phyloP scores from a whole-genome alignment of 92 coral and sea anemone genomes.

The Palythoa grandis region DNA sequence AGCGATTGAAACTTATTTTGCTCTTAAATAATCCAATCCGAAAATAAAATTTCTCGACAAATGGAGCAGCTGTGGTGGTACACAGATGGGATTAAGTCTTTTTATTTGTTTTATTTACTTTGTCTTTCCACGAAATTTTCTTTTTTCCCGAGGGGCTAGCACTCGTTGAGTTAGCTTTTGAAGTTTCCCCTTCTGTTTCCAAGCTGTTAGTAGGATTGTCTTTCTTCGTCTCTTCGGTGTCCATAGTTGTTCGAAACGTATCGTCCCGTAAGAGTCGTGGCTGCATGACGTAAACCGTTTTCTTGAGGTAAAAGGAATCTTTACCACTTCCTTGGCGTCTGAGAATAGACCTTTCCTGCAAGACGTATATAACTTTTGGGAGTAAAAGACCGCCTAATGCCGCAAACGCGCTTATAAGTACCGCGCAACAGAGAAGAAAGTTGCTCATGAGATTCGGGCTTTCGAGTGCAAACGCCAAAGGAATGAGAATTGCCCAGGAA shows the following conservation, averaged over 20 bases:
- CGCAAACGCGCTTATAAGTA: constrained; percentile 29
- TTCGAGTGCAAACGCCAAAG: constrained; percentile 34
- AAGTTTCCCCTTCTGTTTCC: neutral
- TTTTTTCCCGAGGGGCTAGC: neutral
- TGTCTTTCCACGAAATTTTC: constrained; percentile 1
- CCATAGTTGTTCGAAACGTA: constrained; percentile 23
- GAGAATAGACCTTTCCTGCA: neutral
- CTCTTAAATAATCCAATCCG: neutral
- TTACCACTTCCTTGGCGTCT: constrained; percentile 6
- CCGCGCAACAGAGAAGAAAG: constrained; percentile 28
- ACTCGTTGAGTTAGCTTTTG: neutral
- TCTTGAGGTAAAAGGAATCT: constrained; percentile 27
- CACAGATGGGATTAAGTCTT: neutral
- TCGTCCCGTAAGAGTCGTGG: neutral
- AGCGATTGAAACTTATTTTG: too few species aligned
- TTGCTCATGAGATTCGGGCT: constrained; percentile 28
- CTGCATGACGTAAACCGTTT: constrained; percentile 37
- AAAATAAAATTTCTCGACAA: neutral
- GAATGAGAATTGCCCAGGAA: constrained; percentile 39
- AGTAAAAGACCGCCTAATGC: constrained; percentile 29
- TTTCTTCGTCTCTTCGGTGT: neutral
- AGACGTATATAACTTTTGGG: constrained; percentile 37
- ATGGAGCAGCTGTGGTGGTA: neutral
- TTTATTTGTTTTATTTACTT: neutral
- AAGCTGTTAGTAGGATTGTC: neutral